Evolutionary conservation across 1,140 invertebrate genomes (phyloP), one percentile per base, ranked within the genome.

Genomic region (Calycopis cecrops): DNA sequence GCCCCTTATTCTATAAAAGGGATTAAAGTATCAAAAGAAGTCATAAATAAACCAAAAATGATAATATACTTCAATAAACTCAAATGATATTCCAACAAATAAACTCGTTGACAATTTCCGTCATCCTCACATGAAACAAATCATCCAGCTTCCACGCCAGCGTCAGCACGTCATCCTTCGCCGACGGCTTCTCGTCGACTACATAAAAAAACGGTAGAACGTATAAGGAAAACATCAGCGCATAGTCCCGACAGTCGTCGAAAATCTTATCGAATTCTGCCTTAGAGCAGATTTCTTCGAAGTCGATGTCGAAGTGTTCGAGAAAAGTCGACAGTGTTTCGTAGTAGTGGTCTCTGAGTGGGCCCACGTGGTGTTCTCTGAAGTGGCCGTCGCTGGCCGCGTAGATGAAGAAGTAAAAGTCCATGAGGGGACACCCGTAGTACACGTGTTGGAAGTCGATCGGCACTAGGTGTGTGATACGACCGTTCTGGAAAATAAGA

Each of bases 381-480:
- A 81, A 81, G 34, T 65, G 44, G 18, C 63, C 52, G 18, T 84
- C 75, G 7, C 76, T 76, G 1, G 63, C 59, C 1, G 67, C 61
- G 48, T 76, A 79, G 33, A 79, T 67, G 18, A 80, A 79, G 59
- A 77, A 82, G 14, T 79, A 59, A 2, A 84, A 67, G 37, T 84
- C 80, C 1, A 71, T 60, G 7, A 80, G 35, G n/a, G 79, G 77
- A 37, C 65, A 74, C 1, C 79, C 80, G 37, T 78, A 79, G 60
- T 71, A 67, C 14, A 75, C 53, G 18, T 79, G 65, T 55, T 84
- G 80, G 35, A 69, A 82, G 51, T 85, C 80, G 7, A 85, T 65
- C 7, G 73, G 59, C 44, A 79, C 62, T 1, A 75, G 59, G 38
- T 81, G 67, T 8, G 37, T 44, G 7, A 70, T 37, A 52, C 53